Evolutionary conservation across 2,113 vertebrate genomes (phyloP).

Genomic region (Pseudolaguvia tuberculata): DNA sequence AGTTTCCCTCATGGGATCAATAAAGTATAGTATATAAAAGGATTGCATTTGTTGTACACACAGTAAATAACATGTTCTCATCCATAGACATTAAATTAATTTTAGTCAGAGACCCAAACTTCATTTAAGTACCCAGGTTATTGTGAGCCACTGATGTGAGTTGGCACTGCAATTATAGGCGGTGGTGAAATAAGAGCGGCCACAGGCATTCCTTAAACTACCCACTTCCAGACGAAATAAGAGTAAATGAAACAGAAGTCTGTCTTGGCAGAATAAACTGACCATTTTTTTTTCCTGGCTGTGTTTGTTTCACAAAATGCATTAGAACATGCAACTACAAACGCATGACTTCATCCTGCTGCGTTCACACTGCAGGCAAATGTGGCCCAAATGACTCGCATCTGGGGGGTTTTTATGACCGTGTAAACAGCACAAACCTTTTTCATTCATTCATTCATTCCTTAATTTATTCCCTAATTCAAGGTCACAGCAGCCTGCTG

Average conservation of each 20-base stretch:
- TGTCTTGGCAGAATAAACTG: background rate
- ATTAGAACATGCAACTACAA: no score
- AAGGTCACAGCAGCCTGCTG: no score
- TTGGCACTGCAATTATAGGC: conserved; percentile 29
- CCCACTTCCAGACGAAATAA: conserved; percentile 18
- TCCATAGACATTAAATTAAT: conserved; percentile 20
- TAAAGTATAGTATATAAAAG: no score
- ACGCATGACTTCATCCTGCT: no score
- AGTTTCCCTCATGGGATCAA: no score
- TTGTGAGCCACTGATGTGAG: conserved; percentile 11
- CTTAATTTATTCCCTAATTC: no score
- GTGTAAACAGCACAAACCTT: no score
- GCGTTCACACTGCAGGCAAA: no score
- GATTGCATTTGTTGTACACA: no score
- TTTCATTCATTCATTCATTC: no score
- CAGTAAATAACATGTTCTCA: background rate
- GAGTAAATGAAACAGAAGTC: background rate
- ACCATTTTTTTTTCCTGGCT: background rate
- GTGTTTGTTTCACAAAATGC: background rate
- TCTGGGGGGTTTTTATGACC: no score
- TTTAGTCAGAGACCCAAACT: conserved; percentile 2
- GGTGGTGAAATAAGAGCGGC: conserved; percentile 19
- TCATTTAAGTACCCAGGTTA: conserved; percentile 6
- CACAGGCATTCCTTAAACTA: conserved; percentile 26
- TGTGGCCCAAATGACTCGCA: no score